These are phyloP conservation scores for Mormyrops boulengeri DNA, from an alignment of 2,797 vertebrate genomes.

Conservation along the genomic window DNA sequence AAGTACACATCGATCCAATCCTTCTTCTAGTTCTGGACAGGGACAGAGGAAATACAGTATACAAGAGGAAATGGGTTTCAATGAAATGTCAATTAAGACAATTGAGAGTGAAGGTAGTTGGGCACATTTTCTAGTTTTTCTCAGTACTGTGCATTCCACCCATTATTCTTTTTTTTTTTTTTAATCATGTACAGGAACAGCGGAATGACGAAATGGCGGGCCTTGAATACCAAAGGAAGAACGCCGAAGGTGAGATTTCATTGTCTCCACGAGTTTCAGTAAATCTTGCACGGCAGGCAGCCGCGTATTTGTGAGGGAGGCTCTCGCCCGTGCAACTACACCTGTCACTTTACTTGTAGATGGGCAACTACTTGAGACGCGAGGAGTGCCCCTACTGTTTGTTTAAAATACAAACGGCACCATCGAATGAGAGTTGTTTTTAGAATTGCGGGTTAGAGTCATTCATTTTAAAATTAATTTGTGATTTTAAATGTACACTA, in stretches of 20 bases:
- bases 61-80: neutral
- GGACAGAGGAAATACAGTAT: neutral
- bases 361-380: neutral
- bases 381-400: neutral
- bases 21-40: neutral
- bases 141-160: neutral
- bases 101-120: neutral
- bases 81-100: neutral
- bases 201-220: neutral
- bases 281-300: neutral
- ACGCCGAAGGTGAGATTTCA: constrained; percentile 36
- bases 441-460: neutral
- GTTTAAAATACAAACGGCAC: neutral
- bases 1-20: neutral
- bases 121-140: neutral
- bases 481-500: neutral
- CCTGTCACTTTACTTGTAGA: neutral
- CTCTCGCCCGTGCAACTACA: neutral
- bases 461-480: neutral
- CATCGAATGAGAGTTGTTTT: neutral
- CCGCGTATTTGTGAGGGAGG: neutral
- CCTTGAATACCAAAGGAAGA: neutral
- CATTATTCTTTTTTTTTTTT: constrained; percentile 9
- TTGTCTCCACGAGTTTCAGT: neutral
- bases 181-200: constrained; percentile 43